Evolutionary conservation across 2,797 vertebrate species (phyloP).

Genomic region (Rhabdomys pumilio): DNA sequence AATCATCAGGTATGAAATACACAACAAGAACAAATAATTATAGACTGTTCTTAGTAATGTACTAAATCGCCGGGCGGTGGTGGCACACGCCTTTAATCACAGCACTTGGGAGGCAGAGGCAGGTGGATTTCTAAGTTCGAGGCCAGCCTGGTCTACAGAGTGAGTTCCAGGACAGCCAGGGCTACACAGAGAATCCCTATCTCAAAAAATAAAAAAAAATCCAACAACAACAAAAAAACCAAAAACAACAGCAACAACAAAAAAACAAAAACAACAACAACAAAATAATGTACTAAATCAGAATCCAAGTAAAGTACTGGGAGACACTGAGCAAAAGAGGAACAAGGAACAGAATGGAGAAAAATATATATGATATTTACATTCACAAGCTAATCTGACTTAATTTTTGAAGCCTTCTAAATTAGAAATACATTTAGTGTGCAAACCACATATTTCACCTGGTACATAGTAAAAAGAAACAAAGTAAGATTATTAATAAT

Average conservation of each 20-base stretch:
- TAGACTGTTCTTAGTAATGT: constrained; percentile 21
- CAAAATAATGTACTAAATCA: constrained; percentile 29
- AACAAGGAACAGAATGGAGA: constrained; percentile 4
- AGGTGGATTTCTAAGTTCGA: too few relatives aligned
- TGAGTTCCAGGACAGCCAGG: too few relatives aligned
- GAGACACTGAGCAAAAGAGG: not conserved
- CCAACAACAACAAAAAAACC: too few relatives aligned
- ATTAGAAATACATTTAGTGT: not conserved
- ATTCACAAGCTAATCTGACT: not conserved
- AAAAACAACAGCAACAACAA: too few relatives aligned
- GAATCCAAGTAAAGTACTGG: constrained; percentile 34
- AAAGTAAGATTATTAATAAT: not conserved
- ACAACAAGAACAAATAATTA: constrained; percentile 70
- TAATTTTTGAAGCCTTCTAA: constrained; percentile 15
- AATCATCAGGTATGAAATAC: constrained; percentile 15
- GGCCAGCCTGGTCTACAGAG: too few relatives aligned
- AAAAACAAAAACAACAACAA: too few relatives aligned
- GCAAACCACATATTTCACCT: not conserved
- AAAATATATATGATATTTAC: not conserved
- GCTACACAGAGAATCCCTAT: too few relatives aligned
- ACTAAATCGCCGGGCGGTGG: too few relatives aligned
- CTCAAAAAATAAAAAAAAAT: too few relatives aligned
- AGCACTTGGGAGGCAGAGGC: too few relatives aligned
- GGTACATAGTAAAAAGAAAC: not conserved
- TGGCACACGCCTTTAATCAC: too few relatives aligned